A percentile compares a stretch with the other conserved stretches of the same genome.
These are phyloP conservation scores for Stenichneumon culpator DNA, from an alignment of 2,888 invertebrate genomes.

Conservation along the genomic window DNA sequence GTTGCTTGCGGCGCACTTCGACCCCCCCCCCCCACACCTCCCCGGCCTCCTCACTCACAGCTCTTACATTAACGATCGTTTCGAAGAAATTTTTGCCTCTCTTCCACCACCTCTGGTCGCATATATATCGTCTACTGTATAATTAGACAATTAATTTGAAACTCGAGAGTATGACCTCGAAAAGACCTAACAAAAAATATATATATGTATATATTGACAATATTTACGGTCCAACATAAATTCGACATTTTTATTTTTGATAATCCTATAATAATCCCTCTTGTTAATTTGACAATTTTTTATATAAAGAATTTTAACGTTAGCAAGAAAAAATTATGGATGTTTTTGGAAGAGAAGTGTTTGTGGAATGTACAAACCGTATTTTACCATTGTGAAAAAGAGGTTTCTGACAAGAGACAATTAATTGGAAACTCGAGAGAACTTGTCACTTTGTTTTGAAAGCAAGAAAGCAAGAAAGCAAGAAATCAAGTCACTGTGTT, in stretches of 20 bases:
- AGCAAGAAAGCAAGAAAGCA: no score
- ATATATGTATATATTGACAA: neutral
- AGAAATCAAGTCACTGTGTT: no score
- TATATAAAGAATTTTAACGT: neutral
- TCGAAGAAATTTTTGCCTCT: conserved; percentile 55
- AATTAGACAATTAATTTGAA: conserved; percentile 56
- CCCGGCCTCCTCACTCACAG: conserved; percentile 7
- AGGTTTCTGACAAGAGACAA: conserved; percentile 25
- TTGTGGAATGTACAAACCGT: no score
- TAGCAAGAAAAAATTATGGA: neutral
- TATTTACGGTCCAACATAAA: neutral
- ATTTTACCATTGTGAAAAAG: no score
- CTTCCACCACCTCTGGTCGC: conserved; percentile 6
- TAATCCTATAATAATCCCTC: neutral
- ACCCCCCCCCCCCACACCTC: neutral
- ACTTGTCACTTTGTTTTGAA: no score
- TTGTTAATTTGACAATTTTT: no score
- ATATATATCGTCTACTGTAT: conserved; percentile 31
- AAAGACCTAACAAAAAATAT: neutral
- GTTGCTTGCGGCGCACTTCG: conserved; percentile 57
- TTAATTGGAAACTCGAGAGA: conserved; percentile 27
- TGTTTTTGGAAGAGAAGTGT: no score
- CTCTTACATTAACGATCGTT: conserved; percentile 53
- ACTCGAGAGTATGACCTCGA: neutral
- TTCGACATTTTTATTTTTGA: neutral